Conservation (phyloP, 2,113 vertebrate genomes). For the Mus spicilegus region DNA sequence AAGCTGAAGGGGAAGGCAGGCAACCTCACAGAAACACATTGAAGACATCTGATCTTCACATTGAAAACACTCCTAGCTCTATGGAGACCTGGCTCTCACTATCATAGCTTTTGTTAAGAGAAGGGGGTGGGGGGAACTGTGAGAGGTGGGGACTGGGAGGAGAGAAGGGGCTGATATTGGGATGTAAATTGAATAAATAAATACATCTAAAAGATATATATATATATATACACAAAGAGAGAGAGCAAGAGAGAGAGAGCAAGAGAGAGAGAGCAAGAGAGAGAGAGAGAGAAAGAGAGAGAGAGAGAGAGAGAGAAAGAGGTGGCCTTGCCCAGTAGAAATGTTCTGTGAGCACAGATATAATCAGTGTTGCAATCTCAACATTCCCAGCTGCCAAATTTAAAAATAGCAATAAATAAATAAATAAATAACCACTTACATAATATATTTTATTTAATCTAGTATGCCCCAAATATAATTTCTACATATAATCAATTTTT, state of each 20-base stretch:
- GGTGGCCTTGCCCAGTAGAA: neutral
- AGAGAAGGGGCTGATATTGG: too few species aligned
- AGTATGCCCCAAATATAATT: neutral
- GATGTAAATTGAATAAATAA: too few species aligned
- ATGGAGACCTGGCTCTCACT: fast-evolving
- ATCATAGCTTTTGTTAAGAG: neutral
- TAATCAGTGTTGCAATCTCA: neutral
- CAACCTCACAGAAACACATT: neutral
- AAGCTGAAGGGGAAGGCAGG: neutral
- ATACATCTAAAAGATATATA: too few species aligned
- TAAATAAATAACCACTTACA: neutral
- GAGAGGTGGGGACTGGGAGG: too few species aligned
- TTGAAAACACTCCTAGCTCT: neutral
- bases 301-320: too few species aligned
- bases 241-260: too few species aligned
- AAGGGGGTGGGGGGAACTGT: too few species aligned
- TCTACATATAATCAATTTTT: conserved; percentile 6
- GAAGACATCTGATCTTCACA: neutral
- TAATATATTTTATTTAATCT: neutral
- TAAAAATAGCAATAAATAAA: neutral
- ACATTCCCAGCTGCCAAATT: conserved; percentile 2
- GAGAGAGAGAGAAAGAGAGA: too few species aligned
- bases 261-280: too few species aligned
- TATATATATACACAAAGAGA: too few species aligned
- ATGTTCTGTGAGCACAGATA: neutral